Evolutionary conservation across 2,888 invertebrate species (phyloP).

Genomic region (Archaeoteleia sp.): DNA sequence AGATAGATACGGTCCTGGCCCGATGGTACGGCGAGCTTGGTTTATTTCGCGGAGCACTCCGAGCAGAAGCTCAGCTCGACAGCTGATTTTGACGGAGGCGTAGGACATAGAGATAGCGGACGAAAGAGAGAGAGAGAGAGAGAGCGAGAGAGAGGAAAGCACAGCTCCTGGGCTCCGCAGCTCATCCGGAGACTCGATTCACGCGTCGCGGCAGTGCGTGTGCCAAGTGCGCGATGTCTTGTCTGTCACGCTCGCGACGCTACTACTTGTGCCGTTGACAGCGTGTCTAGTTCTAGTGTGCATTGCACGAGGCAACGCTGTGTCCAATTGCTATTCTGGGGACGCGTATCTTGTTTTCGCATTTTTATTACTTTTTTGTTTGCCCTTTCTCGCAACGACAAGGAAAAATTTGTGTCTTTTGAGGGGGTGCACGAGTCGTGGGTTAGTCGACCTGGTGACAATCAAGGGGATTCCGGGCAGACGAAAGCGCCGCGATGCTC

Average conservation of each 20-base stretch:
- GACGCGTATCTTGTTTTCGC: too few relatives aligned
- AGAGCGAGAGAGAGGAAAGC: neutral
- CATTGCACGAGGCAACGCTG: neutral
- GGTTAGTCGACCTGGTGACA: constrained; percentile 22
- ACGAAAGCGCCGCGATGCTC: constrained; percentile 1
- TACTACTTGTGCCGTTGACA: too few relatives aligned
- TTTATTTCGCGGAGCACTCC: constrained; percentile 14
- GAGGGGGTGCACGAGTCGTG: constrained; percentile 1
- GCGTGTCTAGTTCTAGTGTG: neutral
- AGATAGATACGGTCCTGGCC: constrained; percentile 31
- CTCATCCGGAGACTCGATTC: neutral
- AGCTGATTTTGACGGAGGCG: constrained; percentile 28
- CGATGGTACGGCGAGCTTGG: constrained; percentile 18
- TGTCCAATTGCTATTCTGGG: too few relatives aligned
- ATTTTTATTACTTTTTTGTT: too few relatives aligned
- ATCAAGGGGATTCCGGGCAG: constrained; percentile 6
- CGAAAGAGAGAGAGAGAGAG: neutral
- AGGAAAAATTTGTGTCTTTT: too few relatives aligned
- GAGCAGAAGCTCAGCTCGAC: constrained; percentile 23
- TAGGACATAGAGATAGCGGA: neutral
- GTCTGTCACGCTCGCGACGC: constrained; percentile 1
- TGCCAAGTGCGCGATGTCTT: constrained; percentile 12
- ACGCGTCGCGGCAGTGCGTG: constrained; percentile 13
- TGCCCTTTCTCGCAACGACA: too few relatives aligned
- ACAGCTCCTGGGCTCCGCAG: neutral